Conservation (phyloP, 2,888 invertebrate species). For the Stramonita haemastoma region DNA sequence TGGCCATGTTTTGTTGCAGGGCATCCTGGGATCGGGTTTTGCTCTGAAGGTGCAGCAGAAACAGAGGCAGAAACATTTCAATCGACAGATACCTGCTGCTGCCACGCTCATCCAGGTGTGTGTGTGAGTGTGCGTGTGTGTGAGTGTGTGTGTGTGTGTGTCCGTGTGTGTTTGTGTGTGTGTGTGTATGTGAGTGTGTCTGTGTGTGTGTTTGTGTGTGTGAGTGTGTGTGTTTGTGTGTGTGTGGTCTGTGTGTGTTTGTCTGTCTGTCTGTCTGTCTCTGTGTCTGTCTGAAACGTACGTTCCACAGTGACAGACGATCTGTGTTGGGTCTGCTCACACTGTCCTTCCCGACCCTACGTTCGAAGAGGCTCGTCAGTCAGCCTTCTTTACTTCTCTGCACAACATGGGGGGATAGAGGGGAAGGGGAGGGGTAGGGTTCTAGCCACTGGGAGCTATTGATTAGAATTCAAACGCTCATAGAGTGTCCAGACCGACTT, state of each 20-base stretch:
- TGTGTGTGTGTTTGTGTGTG: background rate
- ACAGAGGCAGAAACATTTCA: constrained; percentile 91
- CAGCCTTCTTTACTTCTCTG: no score
- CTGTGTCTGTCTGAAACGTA: background rate
- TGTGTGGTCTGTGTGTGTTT: background rate
- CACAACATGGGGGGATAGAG: no score
- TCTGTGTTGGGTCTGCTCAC: no score
- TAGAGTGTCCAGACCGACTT: no score
- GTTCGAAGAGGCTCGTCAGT: no score
- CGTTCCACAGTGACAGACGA: background rate
- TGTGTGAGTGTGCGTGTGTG: no score
- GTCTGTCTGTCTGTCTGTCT: background rate
- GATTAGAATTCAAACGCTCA: no score
- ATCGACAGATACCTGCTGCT: constrained; percentile 88
- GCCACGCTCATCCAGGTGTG: constrained; percentile 85
- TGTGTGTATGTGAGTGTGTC: background rate
- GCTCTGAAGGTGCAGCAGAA: constrained; percentile 92
- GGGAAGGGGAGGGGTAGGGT: no score
- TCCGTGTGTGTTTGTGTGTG: background rate
- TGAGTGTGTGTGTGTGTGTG: no score
- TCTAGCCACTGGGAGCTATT: no score
- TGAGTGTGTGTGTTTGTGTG: background rate
- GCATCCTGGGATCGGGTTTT: constrained; percentile 90
- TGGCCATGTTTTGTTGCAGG: constrained; percentile 79
- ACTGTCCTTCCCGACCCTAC: no score